Base-by-base conservation (phyloP, 2,888 invertebrate genomes). In the Epirrhoe tristata region DNA sequence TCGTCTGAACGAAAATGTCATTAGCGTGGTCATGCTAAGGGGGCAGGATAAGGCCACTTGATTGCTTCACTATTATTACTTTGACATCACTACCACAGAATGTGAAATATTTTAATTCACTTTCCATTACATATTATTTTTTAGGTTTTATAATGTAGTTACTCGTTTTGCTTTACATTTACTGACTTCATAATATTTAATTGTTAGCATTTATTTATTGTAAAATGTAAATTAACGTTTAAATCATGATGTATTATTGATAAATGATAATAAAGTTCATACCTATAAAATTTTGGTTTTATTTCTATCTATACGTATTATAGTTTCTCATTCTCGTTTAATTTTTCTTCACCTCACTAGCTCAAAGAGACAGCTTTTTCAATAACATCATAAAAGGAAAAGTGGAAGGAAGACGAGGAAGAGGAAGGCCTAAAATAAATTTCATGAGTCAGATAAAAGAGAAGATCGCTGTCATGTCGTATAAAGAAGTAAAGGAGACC, bases 151-250 rank as follows among this genome's bases (percentile, higher is more conserved):
- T 14, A 36, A 4, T 52, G 50, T 55, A 58, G 17, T 32, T 48
- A 16, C 52, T 58, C 34, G 17, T 17, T 55, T 58, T 54, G 17
- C 55, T 63, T 71, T 68, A 64, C 58, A 34, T 58, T 56, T 67
- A 81, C 81, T 85, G 86, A 90, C 87, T 79, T 83, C 79, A 81
- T 81, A 16, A 80, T 59, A 50, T 55, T 83, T 79, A 72, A 81
- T 80, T 63, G 77, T 85, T 84, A 84, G 91, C 93, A 93, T 92
- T 93, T 93, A 91, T 91, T 92, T 92, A 89, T 90, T 88, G 79
- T 86, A 83, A 63, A 66, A 69, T 89, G 86, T 86, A 89, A 88
- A 88, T 86, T 90, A 87, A 90, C 87, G 87, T 89, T 86, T 84
- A 87, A 91, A 91, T 92, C 90, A 90, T 91, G 87, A 89, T 91